Conservation (phyloP, 1,140 invertebrate species). For the Epicauta chinensis region DNA sequence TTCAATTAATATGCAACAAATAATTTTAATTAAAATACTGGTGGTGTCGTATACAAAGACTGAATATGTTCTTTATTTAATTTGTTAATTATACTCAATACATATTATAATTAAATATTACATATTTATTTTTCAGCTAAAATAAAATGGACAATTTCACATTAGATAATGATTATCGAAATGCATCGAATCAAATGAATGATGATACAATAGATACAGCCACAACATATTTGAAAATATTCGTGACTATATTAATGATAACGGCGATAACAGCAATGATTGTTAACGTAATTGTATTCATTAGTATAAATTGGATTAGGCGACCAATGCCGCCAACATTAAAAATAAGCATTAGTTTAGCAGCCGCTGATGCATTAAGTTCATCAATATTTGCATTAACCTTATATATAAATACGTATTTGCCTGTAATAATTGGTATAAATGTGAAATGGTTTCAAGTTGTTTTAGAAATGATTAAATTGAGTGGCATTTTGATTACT, state of each 20-base stretch:
- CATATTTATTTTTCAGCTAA: too few relatives aligned
- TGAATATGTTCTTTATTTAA: too few relatives aligned
- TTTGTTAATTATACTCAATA: too few relatives aligned
- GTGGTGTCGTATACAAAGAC: too few relatives aligned
- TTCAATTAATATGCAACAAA: too few relatives aligned
- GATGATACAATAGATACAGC: too few relatives aligned
- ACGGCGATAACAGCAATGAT: constrained; percentile 40
- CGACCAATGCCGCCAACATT: constrained; percentile 52
- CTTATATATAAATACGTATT: constrained; percentile 51
- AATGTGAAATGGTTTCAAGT: constrained; percentile 9
- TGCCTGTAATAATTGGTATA: constrained; percentile 30
- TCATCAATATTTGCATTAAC: constrained; percentile 47
- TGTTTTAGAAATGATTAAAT: constrained; percentile 47
- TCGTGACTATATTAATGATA: constrained; percentile 6
- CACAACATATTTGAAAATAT: neutral
- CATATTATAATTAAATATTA: too few relatives aligned
- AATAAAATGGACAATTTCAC: too few relatives aligned
- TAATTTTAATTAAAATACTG: too few relatives aligned
- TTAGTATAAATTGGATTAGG: constrained; percentile 49
- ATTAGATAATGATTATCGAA: too few relatives aligned
- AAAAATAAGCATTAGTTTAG: constrained; percentile 53
- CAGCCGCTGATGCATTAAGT: constrained; percentile 53
- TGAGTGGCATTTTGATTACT: constrained; percentile 53
- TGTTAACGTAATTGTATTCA: constrained; percentile 49
- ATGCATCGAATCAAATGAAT: too few relatives aligned